These are phyloP conservation scores for Gambelia wislizenii DNA, from an alignment of 2,797 vertebrate species.

Conservation along the genomic window DNA sequence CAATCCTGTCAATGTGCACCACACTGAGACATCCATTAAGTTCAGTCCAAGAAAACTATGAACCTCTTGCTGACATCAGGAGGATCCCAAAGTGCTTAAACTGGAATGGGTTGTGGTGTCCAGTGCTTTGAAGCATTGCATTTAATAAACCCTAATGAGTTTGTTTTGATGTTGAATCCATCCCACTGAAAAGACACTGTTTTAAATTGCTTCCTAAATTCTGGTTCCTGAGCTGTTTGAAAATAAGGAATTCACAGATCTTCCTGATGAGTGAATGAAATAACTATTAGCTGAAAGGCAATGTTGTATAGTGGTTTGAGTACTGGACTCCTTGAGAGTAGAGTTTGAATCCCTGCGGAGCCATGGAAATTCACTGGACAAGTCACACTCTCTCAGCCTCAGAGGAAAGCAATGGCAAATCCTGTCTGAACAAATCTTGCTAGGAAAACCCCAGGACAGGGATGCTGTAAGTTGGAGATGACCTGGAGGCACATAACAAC, in stretches of 20 bases:
- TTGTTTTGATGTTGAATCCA: not conserved
- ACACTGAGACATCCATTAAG: not conserved
- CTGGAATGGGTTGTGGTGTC: too few relatives aligned
- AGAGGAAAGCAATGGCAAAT: too few relatives aligned
- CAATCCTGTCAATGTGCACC: not conserved
- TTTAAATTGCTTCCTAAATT: not conserved
- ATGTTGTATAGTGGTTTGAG: too few relatives aligned
- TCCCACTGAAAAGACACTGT: not conserved
- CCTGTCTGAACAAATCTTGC: too few relatives aligned
- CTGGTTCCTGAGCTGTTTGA: not conserved
- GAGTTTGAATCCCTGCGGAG: too few relatives aligned
- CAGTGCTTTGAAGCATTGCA: not conserved
- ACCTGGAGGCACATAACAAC: not conserved
- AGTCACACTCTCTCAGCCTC: too few relatives aligned
- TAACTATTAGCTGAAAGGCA: not conserved
- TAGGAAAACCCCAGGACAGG: too few relatives aligned
- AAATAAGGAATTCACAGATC: not conserved
- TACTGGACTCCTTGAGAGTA: too few relatives aligned
- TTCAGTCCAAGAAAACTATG: not conserved
- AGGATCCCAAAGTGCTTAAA: not conserved
- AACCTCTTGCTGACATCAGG: not conserved
- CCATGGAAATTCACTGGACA: too few relatives aligned
- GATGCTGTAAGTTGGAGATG: too few relatives aligned
- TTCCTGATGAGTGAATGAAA: not conserved
- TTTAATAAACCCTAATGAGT: not conserved